Evolutionary conservation across 64 coral and sea anemone species (phyloP).

Genomic region (Anthopleura sola): DNA sequence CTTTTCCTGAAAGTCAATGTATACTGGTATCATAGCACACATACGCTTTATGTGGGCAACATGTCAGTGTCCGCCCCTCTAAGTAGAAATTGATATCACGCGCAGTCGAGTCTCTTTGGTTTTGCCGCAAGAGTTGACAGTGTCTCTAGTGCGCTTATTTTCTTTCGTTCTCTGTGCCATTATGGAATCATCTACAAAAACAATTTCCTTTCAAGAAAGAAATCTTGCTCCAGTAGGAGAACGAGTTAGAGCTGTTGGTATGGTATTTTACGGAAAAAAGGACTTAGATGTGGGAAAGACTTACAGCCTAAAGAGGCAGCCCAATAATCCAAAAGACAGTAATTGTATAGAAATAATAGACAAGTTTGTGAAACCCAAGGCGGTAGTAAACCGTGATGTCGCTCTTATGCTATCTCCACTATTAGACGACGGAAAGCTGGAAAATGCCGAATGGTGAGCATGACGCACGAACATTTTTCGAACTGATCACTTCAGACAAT

Average conservation of each 20-base stretch:
- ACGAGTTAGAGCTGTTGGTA: constrained; percentile 1
- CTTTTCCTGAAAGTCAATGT: too few species aligned
- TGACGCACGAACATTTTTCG: background rate
- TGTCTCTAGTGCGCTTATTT: background rate
- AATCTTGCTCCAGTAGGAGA: background rate
- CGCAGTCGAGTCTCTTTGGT: too few species aligned
- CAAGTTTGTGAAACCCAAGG: background rate
- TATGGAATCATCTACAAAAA: background rate
- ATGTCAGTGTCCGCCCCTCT: too few species aligned
- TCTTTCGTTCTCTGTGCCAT: background rate
- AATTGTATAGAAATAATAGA: constrained; percentile 9
- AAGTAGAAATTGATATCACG: too few species aligned
- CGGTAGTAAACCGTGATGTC: background rate
- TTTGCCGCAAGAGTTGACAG: background rate
- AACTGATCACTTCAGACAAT: background rate
- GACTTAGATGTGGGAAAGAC: background rate
- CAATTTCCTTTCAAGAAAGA: background rate
- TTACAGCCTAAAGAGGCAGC: background rate
- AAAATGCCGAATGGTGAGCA: constrained; percentile 14
- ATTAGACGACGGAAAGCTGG: constrained; percentile 9
- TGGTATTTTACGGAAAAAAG: background rate
- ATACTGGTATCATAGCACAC: too few species aligned
- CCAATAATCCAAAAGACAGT: background rate
- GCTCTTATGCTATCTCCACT: background rate
- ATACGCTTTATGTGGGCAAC: too few species aligned